Conservation (phyloP, 2,888 invertebrate genomes). For the Drosophila nigricruria region DNA sequence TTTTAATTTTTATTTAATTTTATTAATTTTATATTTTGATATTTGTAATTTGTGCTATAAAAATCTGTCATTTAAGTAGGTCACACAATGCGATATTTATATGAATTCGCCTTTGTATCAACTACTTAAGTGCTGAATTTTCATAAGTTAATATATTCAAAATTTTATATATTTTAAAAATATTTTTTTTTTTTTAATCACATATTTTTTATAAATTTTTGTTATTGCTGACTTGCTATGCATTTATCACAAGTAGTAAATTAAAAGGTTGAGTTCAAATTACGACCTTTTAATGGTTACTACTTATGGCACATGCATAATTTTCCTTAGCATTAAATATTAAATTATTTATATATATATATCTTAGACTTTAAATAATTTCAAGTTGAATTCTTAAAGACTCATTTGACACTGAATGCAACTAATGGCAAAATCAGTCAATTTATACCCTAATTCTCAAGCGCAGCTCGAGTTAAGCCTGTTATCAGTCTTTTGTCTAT, state of each 20-base stretch:
- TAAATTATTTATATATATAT: not conserved
- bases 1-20: not conserved
- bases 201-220: not conserved
- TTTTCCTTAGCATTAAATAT: not conserved
- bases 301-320: conserved; percentile 52
- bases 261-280: conserved; percentile 51
- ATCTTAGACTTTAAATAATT: not conserved
- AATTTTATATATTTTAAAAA: too few species aligned
- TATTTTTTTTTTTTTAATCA: not conserved
- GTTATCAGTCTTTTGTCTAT: conserved; percentile 28
- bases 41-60: not conserved
- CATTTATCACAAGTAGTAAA: conserved; percentile 64
- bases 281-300: conserved; percentile 63
- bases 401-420: conserved; percentile 30
- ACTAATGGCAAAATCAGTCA: not conserved
- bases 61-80: conserved; percentile 54
- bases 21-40: not conserved
- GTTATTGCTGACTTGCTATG: not conserved
- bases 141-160: not conserved
- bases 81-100: conserved; percentile 48
- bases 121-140: conserved; percentile 55
- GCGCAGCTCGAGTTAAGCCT: not conserved
- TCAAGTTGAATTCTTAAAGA: not conserved
- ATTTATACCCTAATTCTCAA: conserved; percentile 34
- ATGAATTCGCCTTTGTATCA: conserved; percentile 54